A percentile compares a stretch with the other conserved stretches of the same genome.
phyloP scores from a whole-genome alignment of 2,888 invertebrate genomes.

The Nemotelus nigrinus region DNA sequence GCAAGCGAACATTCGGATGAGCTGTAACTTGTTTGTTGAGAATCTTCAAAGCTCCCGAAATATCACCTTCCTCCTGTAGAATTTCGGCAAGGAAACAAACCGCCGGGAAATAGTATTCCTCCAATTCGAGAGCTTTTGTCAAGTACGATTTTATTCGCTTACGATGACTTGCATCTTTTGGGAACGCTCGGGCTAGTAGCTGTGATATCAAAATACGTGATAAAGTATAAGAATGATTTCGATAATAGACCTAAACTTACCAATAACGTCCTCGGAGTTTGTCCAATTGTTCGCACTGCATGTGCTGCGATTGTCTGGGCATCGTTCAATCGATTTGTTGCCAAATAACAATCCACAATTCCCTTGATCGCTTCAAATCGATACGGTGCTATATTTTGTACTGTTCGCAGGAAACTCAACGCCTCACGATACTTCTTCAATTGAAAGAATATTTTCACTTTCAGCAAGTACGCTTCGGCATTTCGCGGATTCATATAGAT shows the following conservation, averaged over 20 bases:
- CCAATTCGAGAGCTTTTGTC: conserved; percentile 77
- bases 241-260: conserved; percentile 64
- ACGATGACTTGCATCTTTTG: conserved; percentile 70
- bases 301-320: conserved; percentile 77
- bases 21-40: conserved; percentile 71
- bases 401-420: conserved; percentile 57
- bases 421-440: conserved; percentile 60
- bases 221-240: background rate
- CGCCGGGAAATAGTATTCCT: conserved; percentile 77
- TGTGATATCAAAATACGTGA: conserved; percentile 56
- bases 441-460: conserved; percentile 66
- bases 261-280: conserved; percentile 77
- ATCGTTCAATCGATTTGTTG: conserved; percentile 74
- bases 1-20: conserved; percentile 60
- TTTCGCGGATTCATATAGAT: conserved; percentile 72
- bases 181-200: conserved; percentile 79
- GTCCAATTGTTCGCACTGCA: conserved; percentile 77
- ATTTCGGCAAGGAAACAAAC: conserved; percentile 78
- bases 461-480: conserved; percentile 78
- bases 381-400: conserved; percentile 59
- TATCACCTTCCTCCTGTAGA: conserved; percentile 72
- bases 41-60: conserved; percentile 75
- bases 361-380: conserved; percentile 78
- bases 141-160: conserved; percentile 74
- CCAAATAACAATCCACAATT: conserved; percentile 78